phyloP scores from a whole-genome alignment of 2,797 vertebrate genomes.

The Cichlasoma orientale region DNA sequence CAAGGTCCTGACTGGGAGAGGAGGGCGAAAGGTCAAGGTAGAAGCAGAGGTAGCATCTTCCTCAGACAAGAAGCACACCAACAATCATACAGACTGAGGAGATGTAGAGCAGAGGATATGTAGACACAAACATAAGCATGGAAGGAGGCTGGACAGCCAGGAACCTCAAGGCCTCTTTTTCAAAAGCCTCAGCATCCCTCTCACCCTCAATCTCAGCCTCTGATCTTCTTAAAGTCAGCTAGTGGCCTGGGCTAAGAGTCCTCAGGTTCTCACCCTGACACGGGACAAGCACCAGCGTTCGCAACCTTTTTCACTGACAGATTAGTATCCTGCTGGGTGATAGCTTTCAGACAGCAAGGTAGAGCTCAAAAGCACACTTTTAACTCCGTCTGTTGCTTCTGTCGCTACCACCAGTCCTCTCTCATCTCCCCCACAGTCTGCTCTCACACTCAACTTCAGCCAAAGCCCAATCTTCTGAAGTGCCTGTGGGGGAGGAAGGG shows the following conservation, averaged over 20 bases:
- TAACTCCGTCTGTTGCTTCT: conserved; percentile 33
- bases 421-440: conserved; percentile 14
- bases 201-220: conserved; percentile 14
- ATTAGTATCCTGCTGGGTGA: conserved; percentile 34
- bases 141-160: conserved; percentile 33
- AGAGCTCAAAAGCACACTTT: conserved; percentile 65
- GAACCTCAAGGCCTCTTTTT: conserved; percentile 26
- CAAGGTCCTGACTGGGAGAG: conserved; percentile 75
- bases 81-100: conserved; percentile 81
- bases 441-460: conserved; percentile 62
- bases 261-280: conserved; percentile 40
- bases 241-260: conserved; percentile 35
- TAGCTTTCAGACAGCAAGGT: conserved; percentile 36
- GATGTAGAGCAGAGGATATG: not conserved
- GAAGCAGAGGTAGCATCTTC: not conserved
- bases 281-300: conserved; percentile 54
- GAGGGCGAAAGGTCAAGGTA: conserved; percentile 48
- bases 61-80: conserved; percentile 58
- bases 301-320: conserved; percentile 47
- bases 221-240: conserved; percentile 22
- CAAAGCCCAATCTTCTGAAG: conserved; percentile 78
- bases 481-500: conserved; percentile 66
- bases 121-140: conserved; percentile 14
- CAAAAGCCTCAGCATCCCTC: conserved; percentile 17
- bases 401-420: not conserved